Base-by-base conservation (phyloP, 2,888 invertebrate genomes). In the Drosophila flavopinicola region DNA sequence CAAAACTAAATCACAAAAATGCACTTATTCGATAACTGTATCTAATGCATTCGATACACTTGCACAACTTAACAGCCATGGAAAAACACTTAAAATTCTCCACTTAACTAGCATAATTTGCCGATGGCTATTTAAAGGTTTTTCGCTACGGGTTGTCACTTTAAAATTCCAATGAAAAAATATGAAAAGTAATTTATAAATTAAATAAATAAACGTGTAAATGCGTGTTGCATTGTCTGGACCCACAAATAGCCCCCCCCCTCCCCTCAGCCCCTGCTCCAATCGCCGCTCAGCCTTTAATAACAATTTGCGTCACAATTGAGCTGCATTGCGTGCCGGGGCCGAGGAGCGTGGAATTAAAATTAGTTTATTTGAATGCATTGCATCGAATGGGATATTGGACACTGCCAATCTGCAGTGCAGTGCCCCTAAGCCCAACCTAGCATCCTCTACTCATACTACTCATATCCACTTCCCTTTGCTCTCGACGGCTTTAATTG, bases 331-430 rank as follows among this genome's bases (percentile, higher is more conserved):
- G 73, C 83, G 83, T 84, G 83, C 71, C 59, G 44, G 48, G 53
- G 59, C 60, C 67, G 66, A 69, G 67, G 73, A 68, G 71, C 45
- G 64, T 68, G 83, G 83, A 71, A 85, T 84, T 85, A 85, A 82
- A 82, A 79, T 85, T 82, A 82, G 85, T 85, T 85, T 84, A 79
- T 82, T 79, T 83, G 68, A 78, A 68, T 66, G 66, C 68, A 68
- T 52, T 65, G 57, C 42, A n/a, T n/a, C 66, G 53, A 61, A 47
- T 64, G 72, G 72, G 63, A 64, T 60, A 64, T 75, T 44, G 66
- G 35, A 41, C 53, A 53, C 29, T 47, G 39, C 29, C 63, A 60
- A 39, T 59, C 27, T 44, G 17, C 24, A 30, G 39, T 44, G 17
- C 24, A 30, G 39, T 7, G 17, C 3, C 33, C 15, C 10, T 7